Percentiles rank a stretch among this genome's conserved stretches.
phyloP scores from a whole-genome alignment of 1,140 invertebrate species.

The Melipona quadrifasciata region DNA sequence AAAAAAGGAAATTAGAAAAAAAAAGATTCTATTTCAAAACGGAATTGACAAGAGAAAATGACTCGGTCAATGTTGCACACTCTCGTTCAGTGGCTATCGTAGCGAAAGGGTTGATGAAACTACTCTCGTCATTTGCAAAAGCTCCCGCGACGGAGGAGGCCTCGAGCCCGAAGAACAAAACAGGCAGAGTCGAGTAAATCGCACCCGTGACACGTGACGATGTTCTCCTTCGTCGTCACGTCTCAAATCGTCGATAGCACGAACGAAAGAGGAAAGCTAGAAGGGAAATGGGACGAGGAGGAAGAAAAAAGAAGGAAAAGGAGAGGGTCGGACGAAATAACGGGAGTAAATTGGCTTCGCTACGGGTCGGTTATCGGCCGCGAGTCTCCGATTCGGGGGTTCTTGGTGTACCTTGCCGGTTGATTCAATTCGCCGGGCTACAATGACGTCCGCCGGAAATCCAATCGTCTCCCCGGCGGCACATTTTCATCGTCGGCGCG shows the following conservation, averaged over 20 bases:
- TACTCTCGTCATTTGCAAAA: no score
- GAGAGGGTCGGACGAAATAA: not conserved
- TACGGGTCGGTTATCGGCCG: constrained; percentile 11
- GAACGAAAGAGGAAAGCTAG: not conserved
- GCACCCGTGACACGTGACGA: not conserved
- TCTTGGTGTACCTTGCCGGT: not conserved
- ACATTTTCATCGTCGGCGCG: constrained; percentile 49
- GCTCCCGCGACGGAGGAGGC: no score
- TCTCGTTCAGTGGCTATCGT: no score
- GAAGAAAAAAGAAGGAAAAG: no score
- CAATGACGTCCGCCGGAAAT: constrained; percentile 54
- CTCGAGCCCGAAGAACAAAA: not conserved
- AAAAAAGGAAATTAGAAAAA: no score
- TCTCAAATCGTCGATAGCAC: not conserved
- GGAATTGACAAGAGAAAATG: no score
- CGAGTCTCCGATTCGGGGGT: constrained; percentile 2
- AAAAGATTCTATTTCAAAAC: no score
- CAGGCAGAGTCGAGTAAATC: not conserved
- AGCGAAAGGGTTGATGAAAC: no score
- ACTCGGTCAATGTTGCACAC: no score
- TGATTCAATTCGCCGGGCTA: constrained; percentile 48
- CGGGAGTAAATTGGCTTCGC: not conserved
- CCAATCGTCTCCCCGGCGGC: constrained; percentile 47
- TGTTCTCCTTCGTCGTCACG: not conserved
- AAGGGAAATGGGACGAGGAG: not conserved